Percentiles rank a stretch among this genome's conserved stretches.
These are phyloP conservation scores for Platycercus adscitus DNA, from an alignment of 2,113 vertebrate genomes.

Conservation along the genomic window DNA sequence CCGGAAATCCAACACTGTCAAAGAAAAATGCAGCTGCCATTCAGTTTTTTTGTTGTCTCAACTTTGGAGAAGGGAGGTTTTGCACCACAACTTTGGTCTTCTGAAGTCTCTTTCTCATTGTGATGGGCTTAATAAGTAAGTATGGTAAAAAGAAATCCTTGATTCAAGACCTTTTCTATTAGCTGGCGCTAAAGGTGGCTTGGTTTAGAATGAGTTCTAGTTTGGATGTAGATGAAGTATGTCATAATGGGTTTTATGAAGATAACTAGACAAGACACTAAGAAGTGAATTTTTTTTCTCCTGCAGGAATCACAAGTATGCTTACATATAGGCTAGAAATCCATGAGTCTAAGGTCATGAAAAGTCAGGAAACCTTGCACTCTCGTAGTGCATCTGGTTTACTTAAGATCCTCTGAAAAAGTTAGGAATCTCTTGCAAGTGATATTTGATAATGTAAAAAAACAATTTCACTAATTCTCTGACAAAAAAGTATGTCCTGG, in stretches of 20 bases:
- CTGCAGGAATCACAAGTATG: background rate
- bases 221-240: background rate
- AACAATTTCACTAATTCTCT: background rate
- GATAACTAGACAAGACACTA: background rate
- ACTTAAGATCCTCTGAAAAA: background rate
- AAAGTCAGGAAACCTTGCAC: background rate
- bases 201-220: background rate
- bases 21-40: background rate
- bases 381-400: background rate
- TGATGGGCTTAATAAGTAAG: background rate
- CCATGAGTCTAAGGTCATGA: background rate
- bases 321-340: background rate
- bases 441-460: background rate
- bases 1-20: background rate
- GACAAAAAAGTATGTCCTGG: background rate
- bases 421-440: background rate
- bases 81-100: background rate
- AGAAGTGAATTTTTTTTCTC: background rate
- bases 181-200: background rate
- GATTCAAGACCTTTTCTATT: background rate
- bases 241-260: background rate
- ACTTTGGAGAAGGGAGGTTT: background rate
- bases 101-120: background rate
- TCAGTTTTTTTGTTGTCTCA: background rate
- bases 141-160: background rate